phyloP scores from a whole-genome alignment of 2,113 vertebrate species.

The Hystrix cristata region DNA sequence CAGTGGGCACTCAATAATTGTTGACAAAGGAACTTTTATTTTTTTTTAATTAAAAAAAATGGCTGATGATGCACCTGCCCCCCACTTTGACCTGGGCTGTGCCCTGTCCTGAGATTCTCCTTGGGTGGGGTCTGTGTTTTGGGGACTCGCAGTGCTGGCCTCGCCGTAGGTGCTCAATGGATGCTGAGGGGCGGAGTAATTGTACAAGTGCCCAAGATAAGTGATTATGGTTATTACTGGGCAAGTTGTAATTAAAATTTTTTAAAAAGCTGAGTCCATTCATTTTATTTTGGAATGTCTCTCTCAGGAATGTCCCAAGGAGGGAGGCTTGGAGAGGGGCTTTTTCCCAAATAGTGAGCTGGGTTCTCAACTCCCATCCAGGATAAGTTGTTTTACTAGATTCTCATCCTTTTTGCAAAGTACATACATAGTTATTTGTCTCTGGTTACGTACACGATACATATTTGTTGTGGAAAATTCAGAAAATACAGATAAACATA shows the following conservation, averaged over 20 bases:
- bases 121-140: background rate
- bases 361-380: background rate
- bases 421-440: background rate
- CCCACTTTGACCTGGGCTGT: background rate
- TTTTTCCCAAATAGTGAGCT: background rate
- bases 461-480: conserved; percentile 11
- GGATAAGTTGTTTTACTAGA: background rate
- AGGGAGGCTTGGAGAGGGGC: background rate
- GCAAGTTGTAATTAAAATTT: conserved; percentile 73
- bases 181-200: conserved; percentile 28
- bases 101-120: background rate
- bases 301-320: conserved; percentile 10
- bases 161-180: background rate
- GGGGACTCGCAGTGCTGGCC: background rate
- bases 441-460: background rate
- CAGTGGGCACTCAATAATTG: background rate
- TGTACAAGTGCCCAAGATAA: conserved; percentile 4
- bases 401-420: conserved; percentile 13
- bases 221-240: conserved; percentile 65
- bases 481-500: conserved; percentile 51
- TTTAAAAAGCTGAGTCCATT: conserved; percentile 63
- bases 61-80: accelerated
- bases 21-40: background rate
- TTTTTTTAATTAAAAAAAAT: background rate
- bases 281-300: conserved; percentile 62